These are phyloP conservation scores for Centropus unirufus DNA, from an alignment of 2,113 vertebrate genomes.

Conservation along the genomic window DNA sequence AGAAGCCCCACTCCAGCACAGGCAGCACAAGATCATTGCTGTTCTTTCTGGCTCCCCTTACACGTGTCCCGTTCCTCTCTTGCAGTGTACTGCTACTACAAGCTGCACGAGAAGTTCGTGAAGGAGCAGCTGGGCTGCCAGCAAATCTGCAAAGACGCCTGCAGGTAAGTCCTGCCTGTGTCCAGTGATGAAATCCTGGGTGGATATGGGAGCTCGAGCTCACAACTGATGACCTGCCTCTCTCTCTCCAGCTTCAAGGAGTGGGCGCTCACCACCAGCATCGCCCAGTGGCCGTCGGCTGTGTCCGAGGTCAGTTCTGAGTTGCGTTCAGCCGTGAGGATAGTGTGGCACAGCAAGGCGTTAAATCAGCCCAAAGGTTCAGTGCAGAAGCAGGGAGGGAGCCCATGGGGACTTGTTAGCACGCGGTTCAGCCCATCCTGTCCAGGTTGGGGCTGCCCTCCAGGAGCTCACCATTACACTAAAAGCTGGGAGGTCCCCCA, in stretches of 20 bases:
- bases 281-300: slow-evolving; percentile 80
- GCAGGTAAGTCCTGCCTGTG: slow-evolving; percentile 71
- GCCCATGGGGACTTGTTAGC: background rate
- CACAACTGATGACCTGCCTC: background rate
- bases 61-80: background rate
- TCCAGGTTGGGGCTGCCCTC: background rate
- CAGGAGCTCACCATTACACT: background rate
- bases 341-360: no score
- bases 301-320: slow-evolving; percentile 75
- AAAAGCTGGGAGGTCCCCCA: background rate
- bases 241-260: slow-evolving; percentile 80
- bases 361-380: no score
- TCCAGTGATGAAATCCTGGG: background rate
- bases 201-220: rapidly evolving
- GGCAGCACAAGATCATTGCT: background rate
- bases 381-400: background rate
- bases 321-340: no score
- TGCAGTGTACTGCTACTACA: slow-evolving; percentile 84
- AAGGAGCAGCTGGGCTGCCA: slow-evolving; percentile 82
- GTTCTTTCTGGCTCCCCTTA: background rate
- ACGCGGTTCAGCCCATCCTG: background rate
- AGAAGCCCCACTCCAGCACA: background rate
- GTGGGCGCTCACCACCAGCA: slow-evolving; percentile 81
- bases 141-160: slow-evolving; percentile 77
- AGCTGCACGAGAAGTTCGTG: slow-evolving; percentile 74